Conservation (phyloP, 92 coral and sea anemone species). For the Blastomussa wellsi region DNA sequence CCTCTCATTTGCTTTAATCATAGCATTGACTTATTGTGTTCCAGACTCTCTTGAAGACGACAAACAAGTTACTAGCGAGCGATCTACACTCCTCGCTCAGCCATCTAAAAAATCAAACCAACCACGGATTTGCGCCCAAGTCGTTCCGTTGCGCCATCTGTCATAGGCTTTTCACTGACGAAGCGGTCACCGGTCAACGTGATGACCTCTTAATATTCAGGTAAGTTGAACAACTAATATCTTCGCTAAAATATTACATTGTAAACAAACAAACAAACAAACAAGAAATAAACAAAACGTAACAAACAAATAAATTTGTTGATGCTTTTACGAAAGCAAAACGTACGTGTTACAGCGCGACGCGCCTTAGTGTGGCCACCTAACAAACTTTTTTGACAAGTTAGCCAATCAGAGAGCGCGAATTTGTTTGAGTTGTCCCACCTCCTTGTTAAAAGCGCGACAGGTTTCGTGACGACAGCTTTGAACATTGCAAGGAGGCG, state of each 20-base stretch:
- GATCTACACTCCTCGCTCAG: slow-evolving; percentile 89
- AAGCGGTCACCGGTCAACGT: slow-evolving; percentile 54
- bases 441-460: too few relatives aligned
- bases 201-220: slow-evolving; percentile 67
- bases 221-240: too few relatives aligned
- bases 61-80: slow-evolving; percentile 82
- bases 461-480: too few relatives aligned
- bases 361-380: too few relatives aligned
- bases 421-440: too few relatives aligned
- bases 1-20: background rate
- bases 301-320: too few relatives aligned
- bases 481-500: too few relatives aligned
- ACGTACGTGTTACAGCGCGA: background rate
- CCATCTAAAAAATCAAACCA: slow-evolving; percentile 62
- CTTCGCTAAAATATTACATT: too few relatives aligned
- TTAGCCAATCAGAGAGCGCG: too few relatives aligned
- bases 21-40: background rate
- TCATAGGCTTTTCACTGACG: slow-evolving; percentile 62
- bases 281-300: background rate
- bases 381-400: too few relatives aligned
- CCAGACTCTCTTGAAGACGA: slow-evolving; percentile 88
- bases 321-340: too few relatives aligned
- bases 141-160: slow-evolving; percentile 73
- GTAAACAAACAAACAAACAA: too few relatives aligned
- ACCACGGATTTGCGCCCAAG: slow-evolving; percentile 70